A percentile compares a stretch with the other conserved stretches of the same genome.
Conservation (phyloP, 2,797 vertebrate species). For the Danionella dracula region DNA sequence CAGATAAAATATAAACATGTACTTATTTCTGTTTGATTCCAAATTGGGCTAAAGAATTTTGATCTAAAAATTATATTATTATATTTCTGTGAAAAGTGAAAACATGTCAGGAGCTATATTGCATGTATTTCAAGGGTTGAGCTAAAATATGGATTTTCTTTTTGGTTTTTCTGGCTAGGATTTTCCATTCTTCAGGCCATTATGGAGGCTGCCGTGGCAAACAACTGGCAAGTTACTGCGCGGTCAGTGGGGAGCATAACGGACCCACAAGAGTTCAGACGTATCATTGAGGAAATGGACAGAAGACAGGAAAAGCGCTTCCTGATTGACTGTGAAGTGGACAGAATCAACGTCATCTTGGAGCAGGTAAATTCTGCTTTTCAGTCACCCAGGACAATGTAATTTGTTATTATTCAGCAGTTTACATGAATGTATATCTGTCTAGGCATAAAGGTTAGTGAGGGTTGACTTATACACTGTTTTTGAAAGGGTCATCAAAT, state of each 20-base stretch:
- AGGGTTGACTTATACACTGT: too few species aligned
- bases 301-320: slow-evolving; percentile 95
- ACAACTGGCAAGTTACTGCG: slow-evolving; percentile 99
- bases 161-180: slow-evolving; percentile 72
- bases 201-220: slow-evolving; percentile 97
- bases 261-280: slow-evolving; percentile 89
- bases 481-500: too few species aligned
- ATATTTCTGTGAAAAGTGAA: slow-evolving; percentile 10
- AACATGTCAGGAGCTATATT: not conserved
- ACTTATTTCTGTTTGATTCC: too few species aligned
- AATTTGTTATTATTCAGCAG: too few species aligned
- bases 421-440: too few species aligned
- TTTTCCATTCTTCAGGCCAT: slow-evolving; percentile 98
- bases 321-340: slow-evolving; percentile 96
- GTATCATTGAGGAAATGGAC: slow-evolving; percentile 99
- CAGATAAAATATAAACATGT: too few species aligned
- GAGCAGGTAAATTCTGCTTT: slow-evolving; percentile 81
- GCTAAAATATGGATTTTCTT: slow-evolving; percentile 6
- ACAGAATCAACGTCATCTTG: slow-evolving; percentile 94
- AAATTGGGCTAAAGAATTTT: too few species aligned
- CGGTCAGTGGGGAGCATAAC: slow-evolving; percentile 93
- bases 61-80: too few species aligned
- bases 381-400: not conserved
- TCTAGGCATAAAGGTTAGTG: too few species aligned
- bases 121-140: not conserved